Base-by-base conservation (phyloP, 2,888 invertebrate genomes). In the Leptarthrus brevirostris region DNA sequence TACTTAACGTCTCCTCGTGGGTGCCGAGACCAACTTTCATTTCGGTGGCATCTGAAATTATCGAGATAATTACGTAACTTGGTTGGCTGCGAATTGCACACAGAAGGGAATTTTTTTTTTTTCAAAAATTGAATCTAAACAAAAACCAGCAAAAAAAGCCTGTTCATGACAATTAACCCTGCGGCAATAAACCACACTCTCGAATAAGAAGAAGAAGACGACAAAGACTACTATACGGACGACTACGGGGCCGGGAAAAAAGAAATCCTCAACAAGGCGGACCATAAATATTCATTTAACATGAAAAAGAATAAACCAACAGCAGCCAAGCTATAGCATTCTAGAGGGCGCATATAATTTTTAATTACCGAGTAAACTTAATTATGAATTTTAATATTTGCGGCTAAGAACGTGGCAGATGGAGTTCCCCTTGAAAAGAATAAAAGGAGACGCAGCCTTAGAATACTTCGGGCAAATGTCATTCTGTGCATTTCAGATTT, bases 361-460 rank as follows among this genome's bases (percentile, higher is more conserved):
- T 84, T 84, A 84, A 84, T 84, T 84, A 84, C 83, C 84, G 84
- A 82, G 84, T 84, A 83, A 84, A 84, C 82, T 83, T 84, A 84
- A 84, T 84, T 84, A 84, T 84, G 83, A 83, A 83, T 84, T 84
- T 84, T 84, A 83, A 83, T 75, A 83, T 82, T 81, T 80, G 80
- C 75, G 76, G 77, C 76, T 75, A 77, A 74, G 75, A 75, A 74
- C 71, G 77, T 69, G 69, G 69, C 69, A 69, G 69, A 69, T 69
- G 69, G 69, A 69, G 69, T 34, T 52, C 26, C 69, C 52, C 44
- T 52, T 69, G 24, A 18, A 18, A 30, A 49, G 5, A 52, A 52
- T 52, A 52, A 69, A 69, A 69, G 54, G 52, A 69, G 69, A 69
- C 49, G 69, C 52, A 52, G 69, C 49, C 69, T 69, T 44, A 34